Evolutionary conservation across 2,888 invertebrate species (phyloP).

Genomic region (Pterostichus madidus): DNA sequence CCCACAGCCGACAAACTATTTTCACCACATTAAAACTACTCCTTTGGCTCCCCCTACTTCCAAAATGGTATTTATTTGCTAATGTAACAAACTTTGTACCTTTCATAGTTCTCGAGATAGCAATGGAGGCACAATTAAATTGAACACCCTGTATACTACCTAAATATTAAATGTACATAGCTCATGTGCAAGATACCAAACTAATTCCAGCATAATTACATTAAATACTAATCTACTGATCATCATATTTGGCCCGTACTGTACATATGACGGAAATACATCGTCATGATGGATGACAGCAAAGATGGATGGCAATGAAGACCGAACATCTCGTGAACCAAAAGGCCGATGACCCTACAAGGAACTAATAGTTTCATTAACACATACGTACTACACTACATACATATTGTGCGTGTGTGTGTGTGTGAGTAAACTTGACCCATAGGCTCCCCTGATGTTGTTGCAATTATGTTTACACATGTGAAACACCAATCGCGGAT

Average conservation of each 20-base stretch:
- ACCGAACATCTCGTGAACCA: slow-evolving; percentile 34
- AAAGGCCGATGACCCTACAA: slow-evolving; percentile 56
- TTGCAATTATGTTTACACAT: slow-evolving; percentile 3
- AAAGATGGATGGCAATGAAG: slow-evolving; percentile 7
- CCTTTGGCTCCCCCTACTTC: no score
- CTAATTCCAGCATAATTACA: not conserved
- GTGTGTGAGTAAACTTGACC: slow-evolving; percentile 48
- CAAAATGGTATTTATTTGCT: no score
- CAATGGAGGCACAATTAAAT: no score
- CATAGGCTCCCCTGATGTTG: slow-evolving; percentile 12
- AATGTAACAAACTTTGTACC: no score
- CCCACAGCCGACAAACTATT: no score
- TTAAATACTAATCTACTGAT: not conserved
- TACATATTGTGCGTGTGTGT: not conserved
- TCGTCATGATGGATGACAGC: slow-evolving; percentile 48
- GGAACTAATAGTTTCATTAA: slow-evolving; percentile 58
- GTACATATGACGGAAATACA: slow-evolving; percentile 51
- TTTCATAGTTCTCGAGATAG: no score
- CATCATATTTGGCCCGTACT: not conserved
- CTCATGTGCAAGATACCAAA: no score
- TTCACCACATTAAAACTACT: no score
- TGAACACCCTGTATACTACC: no score
- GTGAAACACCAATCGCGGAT: not conserved
- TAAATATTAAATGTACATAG: no score
- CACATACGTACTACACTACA: slow-evolving; percentile 17